phyloP scores from a whole-genome alignment of 2,113 vertebrate genomes.

The Eudyptes chrysolophus region DNA sequence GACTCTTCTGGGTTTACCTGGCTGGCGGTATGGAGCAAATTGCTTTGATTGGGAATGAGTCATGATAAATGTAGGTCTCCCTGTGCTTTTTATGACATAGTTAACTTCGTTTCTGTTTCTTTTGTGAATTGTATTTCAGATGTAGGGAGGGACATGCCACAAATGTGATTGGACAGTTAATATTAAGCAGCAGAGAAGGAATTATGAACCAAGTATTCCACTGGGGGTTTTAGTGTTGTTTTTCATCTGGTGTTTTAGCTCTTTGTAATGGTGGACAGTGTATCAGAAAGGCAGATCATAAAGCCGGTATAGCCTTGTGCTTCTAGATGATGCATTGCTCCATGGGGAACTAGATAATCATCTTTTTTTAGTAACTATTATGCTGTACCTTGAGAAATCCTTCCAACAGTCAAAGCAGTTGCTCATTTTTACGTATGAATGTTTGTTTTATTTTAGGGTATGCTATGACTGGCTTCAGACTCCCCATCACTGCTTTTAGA shows the following conservation, averaged over 20 bases:
- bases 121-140: neutral
- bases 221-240: neutral
- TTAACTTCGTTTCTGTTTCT: neutral
- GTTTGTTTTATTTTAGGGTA: conserved; percentile 60
- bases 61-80: neutral
- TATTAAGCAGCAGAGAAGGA: neutral
- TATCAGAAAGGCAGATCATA: neutral
- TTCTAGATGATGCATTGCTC: neutral
- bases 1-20: neutral
- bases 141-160: neutral
- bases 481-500: conserved; percentile 61
- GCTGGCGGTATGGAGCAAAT: neutral
- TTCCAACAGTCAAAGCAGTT: neutral
- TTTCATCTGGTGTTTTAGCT: neutral
- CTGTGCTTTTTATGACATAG: neutral
- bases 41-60: neutral
- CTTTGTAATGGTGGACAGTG: neutral
- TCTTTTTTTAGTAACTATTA: neutral
- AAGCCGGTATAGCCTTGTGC: neutral
- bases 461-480: conserved; percentile 66
- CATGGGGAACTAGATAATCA: neutral
- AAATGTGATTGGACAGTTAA: neutral
- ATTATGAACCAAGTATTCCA: accelerated
- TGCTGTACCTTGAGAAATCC: neutral
- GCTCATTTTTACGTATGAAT: neutral